Percentiles rank a stretch among this genome's conserved stretches.
Evolutionary conservation across 1,140 invertebrate genomes (phyloP).

Genomic region (Wasmannia auropunctata): DNA sequence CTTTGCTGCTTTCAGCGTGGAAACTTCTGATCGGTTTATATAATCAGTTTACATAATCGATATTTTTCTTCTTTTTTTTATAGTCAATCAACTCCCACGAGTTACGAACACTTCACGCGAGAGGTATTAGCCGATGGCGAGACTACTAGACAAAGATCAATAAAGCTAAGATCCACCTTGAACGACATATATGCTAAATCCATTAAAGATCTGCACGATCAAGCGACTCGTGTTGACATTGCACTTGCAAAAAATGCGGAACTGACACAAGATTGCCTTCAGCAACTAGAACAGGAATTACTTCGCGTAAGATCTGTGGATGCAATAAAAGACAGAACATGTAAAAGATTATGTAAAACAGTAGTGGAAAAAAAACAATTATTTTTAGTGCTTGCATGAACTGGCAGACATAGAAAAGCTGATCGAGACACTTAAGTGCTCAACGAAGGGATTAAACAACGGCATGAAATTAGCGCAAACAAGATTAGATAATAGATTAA

Average conservation of each 20-base stretch:
- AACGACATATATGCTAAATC: constrained; percentile 88
- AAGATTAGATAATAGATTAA: constrained; percentile 89
- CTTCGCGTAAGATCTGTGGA: constrained; percentile 83
- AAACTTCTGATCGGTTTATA: neutral
- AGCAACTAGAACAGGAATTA: constrained; percentile 89
- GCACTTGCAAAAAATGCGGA: constrained; percentile 88
- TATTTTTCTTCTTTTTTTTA: constrained; percentile 32
- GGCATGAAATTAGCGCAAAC: constrained; percentile 93
- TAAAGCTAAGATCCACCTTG: constrained; percentile 87
- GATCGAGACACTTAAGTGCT: constrained; percentile 87
- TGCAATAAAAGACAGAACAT: neutral
- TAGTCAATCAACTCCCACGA: constrained; percentile 89
- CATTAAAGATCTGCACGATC: constrained; percentile 89
- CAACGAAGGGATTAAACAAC: constrained; percentile 88
- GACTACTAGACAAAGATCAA: constrained; percentile 87
- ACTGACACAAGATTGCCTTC: constrained; percentile 88
- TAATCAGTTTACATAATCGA: neutral
- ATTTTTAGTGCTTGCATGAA: constrained; percentile 86
- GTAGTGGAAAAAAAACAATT: constrained; percentile 12
- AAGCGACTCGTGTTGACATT: constrained; percentile 90
- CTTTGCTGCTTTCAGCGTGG: neutral
- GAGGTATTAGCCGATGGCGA: constrained; percentile 88
- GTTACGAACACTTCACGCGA: constrained; percentile 90
- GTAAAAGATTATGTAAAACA: neutral
- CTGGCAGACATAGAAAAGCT: constrained; percentile 90